These are phyloP conservation scores for Sympetrum striolatum DNA, from an alignment of 2,888 invertebrate species.

Conservation along the genomic window DNA sequence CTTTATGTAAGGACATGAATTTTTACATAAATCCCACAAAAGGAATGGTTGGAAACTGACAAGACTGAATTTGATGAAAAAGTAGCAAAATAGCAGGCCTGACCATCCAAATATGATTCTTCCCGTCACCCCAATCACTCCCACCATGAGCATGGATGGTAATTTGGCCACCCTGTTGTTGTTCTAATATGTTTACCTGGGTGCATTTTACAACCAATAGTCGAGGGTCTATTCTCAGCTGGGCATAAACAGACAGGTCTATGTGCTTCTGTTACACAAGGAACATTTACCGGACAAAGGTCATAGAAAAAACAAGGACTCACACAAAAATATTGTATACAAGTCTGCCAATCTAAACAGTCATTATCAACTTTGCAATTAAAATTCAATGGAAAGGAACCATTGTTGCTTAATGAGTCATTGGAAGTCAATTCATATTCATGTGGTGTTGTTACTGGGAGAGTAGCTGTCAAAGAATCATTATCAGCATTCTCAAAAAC, in stretches of 20 bases:
- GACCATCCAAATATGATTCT: background rate
- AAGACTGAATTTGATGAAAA: background rate
- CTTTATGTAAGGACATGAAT: background rate
- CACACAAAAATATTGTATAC: conserved; percentile 62
- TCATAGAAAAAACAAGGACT: conserved; percentile 63
- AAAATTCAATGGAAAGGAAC: background rate
- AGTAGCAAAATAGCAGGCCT: conserved; percentile 18
- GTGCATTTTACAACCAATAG: conserved; percentile 65
- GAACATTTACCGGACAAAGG: conserved; percentile 59
- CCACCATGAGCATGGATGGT: conserved; percentile 31
- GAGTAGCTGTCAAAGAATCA: background rate
- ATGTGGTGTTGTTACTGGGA: background rate
- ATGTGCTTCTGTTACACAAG: conserved; percentile 64
- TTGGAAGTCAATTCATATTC: conserved; percentile 49
- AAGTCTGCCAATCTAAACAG: conserved; percentile 55
- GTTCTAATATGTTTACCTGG: conserved; percentile 65
- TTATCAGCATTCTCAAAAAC: background rate
- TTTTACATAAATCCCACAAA: background rate
- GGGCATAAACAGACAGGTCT: conserved; percentile 67
- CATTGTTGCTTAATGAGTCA: background rate
- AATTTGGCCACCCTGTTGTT: background rate
- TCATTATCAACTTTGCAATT: conserved; percentile 48
- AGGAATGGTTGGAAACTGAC: background rate
- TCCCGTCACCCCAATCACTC: conserved; percentile 27
- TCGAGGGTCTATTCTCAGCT: conserved; percentile 56